Evolutionary conservation across 2,888 invertebrate species (phyloP).

Genomic region (Alitta virens): DNA sequence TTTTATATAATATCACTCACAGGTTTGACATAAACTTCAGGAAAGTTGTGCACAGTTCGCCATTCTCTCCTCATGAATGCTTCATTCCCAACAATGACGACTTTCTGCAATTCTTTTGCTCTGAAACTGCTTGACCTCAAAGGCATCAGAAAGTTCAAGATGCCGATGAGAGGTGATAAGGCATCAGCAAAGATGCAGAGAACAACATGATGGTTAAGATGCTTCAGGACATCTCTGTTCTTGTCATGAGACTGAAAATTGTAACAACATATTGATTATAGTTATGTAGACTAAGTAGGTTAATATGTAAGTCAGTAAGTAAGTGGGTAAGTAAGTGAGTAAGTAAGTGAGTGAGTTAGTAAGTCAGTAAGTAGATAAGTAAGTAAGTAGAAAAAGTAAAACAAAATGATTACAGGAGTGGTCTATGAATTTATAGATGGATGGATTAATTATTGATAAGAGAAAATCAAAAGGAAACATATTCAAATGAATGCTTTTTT

Average conservation of each 20-base stretch:
- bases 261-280: no score
- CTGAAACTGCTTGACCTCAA: conserved; percentile 90
- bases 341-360: no score
- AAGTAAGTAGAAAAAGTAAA: no score
- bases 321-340: no score
- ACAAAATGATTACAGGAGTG: no score
- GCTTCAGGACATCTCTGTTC: conserved; percentile 20
- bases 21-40: conserved; percentile 96
- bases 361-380: no score
- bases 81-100: conserved; percentile 96
- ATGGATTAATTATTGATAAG: no score
- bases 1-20: conserved; percentile 61
- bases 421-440: no score
- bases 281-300: no score
- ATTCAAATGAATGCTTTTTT: no score
- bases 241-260: conserved; percentile 17
- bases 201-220: conserved; percentile 76
- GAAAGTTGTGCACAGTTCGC: conserved; percentile 98
- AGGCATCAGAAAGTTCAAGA: conserved; percentile 97
- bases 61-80: conserved; percentile 96
- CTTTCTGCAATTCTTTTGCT: conserved; percentile 97
- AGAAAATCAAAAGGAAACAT: no score
- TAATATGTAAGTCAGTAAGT: no score
- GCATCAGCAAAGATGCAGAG: conserved; percentile 97
- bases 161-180: conserved; percentile 92